Conservation (phyloP, 2,888 invertebrate species). For the Antitype chi region DNA sequence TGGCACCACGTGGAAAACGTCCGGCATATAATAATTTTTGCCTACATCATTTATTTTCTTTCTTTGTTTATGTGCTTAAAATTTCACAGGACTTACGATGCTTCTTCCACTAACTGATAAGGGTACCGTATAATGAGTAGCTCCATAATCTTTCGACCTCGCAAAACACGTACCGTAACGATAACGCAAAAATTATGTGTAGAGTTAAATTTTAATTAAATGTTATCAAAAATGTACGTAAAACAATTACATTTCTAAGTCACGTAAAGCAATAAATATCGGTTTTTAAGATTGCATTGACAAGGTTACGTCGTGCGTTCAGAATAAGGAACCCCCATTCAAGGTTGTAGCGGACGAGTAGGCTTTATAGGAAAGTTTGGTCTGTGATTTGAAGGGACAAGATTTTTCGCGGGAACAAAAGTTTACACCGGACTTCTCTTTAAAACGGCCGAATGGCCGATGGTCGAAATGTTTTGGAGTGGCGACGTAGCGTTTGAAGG, state of each 20-base stretch:
- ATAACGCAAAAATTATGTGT: slow-evolving; percentile 39
- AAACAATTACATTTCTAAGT: slow-evolving; percentile 56
- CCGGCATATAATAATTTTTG: no score
- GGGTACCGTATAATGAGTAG: background rate
- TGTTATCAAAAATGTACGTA: slow-evolving; percentile 54
- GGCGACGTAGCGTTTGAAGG: no score
- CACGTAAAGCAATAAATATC: slow-evolving; percentile 35
- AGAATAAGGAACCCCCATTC: background rate
- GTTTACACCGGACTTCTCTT: no score
- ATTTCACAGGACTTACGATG: background rate
- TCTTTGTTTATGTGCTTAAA: no score
- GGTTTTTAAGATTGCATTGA: slow-evolving; percentile 32
- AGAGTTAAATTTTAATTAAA: slow-evolving; percentile 57
- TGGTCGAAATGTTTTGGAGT: background rate
- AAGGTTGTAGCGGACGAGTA: background rate
- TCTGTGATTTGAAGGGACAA: background rate
- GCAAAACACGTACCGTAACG: slow-evolving; percentile 25
- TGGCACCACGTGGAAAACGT: no score
- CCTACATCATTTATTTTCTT: no score
- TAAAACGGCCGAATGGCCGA: no score
- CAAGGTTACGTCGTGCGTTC: slow-evolving; percentile 15
- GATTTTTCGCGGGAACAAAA: background rate
- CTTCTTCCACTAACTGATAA: background rate
- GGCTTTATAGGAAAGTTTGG: background rate
- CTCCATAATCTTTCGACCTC: slow-evolving; percentile 29